These are phyloP conservation scores for Drosophila demipolita DNA, from an alignment of 2,888 invertebrate species.

Conservation along the genomic window DNA sequence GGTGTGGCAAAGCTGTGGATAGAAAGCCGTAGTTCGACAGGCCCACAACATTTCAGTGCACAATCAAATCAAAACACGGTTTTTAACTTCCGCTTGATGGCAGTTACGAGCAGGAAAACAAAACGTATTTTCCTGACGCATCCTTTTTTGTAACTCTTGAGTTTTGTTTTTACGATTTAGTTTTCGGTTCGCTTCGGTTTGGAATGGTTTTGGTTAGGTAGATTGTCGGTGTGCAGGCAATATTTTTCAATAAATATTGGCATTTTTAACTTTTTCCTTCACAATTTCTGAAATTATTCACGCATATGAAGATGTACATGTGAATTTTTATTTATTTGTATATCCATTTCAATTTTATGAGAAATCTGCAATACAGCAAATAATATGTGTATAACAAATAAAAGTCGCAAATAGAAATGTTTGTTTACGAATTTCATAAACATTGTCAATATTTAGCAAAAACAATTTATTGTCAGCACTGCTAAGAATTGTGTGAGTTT, in stretches of 20 bases:
- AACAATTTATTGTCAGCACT: constrained; percentile 18
- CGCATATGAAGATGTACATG: constrained; percentile 60
- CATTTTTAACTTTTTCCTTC: constrained; percentile 66
- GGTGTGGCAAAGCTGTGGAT: not conserved
- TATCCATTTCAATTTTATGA: constrained; percentile 48
- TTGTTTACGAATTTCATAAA: constrained; percentile 41
- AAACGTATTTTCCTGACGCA: constrained; percentile 6
- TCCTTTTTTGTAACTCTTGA: constrained; percentile 15
- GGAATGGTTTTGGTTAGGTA: constrained; percentile 9
- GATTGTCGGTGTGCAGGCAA: constrained; percentile 34
- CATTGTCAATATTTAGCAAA: constrained; percentile 33
- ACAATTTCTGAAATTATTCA: constrained; percentile 73
- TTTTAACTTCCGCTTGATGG: constrained; percentile 77
- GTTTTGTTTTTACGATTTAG: constrained; percentile 34
- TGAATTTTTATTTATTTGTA: constrained; percentile 61
- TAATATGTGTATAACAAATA: not conserved
- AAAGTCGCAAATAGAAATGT: constrained; percentile 36
- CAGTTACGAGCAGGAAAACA: constrained; percentile 65
- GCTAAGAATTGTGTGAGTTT: constrained; percentile 12
- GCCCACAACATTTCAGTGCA: constrained; percentile 64
- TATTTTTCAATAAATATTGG: constrained; percentile 76
- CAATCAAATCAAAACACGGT: constrained; percentile 80
- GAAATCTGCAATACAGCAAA: constrained; percentile 40
- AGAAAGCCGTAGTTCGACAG: constrained; percentile 27
- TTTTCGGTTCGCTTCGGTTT: constrained; percentile 9